Conservation (phyloP, 2,797 vertebrate genomes). For the Hippopotamyrus pictus region DNA sequence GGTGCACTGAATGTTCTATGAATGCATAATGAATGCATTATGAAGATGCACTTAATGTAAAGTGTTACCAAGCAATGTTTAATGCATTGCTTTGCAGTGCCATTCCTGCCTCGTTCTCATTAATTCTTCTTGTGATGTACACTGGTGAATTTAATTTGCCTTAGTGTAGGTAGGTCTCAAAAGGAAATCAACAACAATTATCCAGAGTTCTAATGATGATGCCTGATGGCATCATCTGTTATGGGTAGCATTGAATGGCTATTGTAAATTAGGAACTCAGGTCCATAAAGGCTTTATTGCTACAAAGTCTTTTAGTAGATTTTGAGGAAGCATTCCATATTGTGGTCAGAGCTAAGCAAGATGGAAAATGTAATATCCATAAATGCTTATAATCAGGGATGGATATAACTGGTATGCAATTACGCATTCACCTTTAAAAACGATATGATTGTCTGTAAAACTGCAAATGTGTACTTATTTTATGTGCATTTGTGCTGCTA, state of each 20-base stretch:
- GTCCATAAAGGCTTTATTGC: background rate
- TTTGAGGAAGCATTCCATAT: background rate
- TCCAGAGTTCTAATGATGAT: background rate
- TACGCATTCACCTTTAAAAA: background rate
- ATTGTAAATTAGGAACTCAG: background rate
- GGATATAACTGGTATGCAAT: background rate
- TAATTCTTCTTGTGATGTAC: background rate
- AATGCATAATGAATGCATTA: no score
- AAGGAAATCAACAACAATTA: background rate
- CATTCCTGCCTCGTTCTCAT: background rate
- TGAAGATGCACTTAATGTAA: background rate
- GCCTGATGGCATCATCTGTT: background rate
- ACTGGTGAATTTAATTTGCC: background rate
- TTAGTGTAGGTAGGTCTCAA: background rate
- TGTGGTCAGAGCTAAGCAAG: background rate
- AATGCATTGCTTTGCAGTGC: background rate
- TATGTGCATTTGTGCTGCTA: background rate
- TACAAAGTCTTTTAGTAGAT: background rate
- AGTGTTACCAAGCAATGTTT: background rate
- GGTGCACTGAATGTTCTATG: background rate
- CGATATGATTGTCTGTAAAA: background rate
- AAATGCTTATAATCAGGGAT: background rate
- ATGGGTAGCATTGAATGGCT: background rate
- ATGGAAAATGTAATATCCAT: background rate
- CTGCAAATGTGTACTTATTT: background rate